These are phyloP conservation scores for Lepidonotus clava DNA, from an alignment of 2,888 invertebrate species.

Conservation along the genomic window DNA sequence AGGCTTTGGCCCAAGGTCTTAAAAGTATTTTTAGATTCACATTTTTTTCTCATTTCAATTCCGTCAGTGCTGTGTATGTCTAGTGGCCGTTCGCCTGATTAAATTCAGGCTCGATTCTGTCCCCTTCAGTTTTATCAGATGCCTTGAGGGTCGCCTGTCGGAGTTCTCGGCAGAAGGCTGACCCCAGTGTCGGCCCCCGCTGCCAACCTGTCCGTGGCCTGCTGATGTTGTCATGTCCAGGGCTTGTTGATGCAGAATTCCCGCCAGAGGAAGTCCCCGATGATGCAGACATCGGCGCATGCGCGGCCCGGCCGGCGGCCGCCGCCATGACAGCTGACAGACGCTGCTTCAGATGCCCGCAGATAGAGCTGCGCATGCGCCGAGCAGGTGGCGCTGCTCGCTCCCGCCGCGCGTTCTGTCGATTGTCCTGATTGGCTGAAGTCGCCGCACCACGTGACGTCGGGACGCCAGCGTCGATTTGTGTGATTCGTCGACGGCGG, in stretches of 20 bases:
- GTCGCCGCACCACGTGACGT: neutral
- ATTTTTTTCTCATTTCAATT: too few relatives aligned
- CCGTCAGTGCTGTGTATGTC: too few relatives aligned
- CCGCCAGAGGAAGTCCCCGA: conserved; percentile 34
- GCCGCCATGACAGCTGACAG: conserved; percentile 31
- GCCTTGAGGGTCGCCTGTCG: neutral
- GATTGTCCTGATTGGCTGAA: conserved; percentile 25
- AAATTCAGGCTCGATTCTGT: neutral
- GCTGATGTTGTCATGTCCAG: conserved; percentile 16
- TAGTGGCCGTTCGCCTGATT: too few relatives aligned
- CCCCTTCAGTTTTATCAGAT: conserved; percentile 12
- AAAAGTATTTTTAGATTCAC: too few relatives aligned
- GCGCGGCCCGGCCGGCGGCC: neutral
- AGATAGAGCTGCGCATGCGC: conserved; percentile 2
- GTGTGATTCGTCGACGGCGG: neutral
- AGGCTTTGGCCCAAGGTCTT: too few relatives aligned
- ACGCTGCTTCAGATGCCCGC: conserved; percentile 18
- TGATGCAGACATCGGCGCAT: conserved; percentile 22
- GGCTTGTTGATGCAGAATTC: conserved; percentile 36
- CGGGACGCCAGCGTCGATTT: conserved; percentile 22
- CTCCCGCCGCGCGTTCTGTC: neutral
- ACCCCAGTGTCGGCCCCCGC: neutral
- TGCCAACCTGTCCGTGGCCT: neutral
- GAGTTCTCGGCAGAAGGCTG: neutral
- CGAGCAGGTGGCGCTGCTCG: neutral